phyloP scores from a whole-genome alignment of 2,888 invertebrate genomes.

The Anthophora plumipes region DNA sequence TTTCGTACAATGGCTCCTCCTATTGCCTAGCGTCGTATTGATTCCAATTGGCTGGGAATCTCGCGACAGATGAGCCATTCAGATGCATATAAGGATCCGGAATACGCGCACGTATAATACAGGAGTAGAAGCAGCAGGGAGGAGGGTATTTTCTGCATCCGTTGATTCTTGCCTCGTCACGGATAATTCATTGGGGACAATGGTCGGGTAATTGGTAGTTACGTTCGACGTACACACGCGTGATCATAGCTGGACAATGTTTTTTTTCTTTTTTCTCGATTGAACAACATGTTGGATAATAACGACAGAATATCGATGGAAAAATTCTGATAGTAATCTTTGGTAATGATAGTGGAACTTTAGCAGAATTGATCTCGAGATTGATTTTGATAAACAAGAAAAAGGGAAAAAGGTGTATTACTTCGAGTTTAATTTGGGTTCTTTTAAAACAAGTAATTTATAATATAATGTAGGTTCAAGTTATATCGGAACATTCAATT shows the following conservation, averaged over 20 bases:
- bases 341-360: too few species aligned
- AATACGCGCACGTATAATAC: neutral
- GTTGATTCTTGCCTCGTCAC: constrained; percentile 15
- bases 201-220: constrained; percentile 36
- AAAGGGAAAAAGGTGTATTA: too few species aligned
- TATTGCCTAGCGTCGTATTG: constrained; percentile 30
- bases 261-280: neutral
- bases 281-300: too few species aligned
- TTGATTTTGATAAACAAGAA: too few species aligned
- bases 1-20: constrained; percentile 7
- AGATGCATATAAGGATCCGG: constrained; percentile 38
- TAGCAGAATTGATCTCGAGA: too few species aligned
- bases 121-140: too few species aligned
- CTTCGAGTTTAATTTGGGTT: too few species aligned
- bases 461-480: too few species aligned
- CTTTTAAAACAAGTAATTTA: too few species aligned
- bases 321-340: too few species aligned
- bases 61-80: constrained; percentile 32
- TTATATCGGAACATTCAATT: too few species aligned
- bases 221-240: neutral
- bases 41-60: constrained; percentile 29
- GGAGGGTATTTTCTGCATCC: constrained; percentile 15
- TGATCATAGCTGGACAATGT: neutral
- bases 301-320: too few species aligned
- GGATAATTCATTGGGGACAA: constrained; percentile 39